Percentiles rank a stretch among this genome's conserved stretches.
Evolutionary conservation across 2,113 vertebrate genomes (phyloP).

Genomic region (Dasyprocta punctata): DNA sequence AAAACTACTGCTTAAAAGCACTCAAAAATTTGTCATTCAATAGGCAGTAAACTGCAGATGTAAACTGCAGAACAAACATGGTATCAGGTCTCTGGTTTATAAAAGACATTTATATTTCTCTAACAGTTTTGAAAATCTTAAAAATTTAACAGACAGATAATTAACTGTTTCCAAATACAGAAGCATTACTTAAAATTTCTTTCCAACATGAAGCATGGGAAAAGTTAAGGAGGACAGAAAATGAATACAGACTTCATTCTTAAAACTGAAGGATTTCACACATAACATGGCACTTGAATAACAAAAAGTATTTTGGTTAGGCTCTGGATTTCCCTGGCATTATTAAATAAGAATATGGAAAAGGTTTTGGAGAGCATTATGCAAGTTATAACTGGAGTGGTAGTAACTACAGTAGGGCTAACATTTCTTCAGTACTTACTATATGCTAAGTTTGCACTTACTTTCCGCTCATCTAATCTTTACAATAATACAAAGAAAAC

Average conservation of each 20-base stretch:
- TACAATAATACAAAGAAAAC: neutral
- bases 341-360: neutral
- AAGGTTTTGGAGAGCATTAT: neutral
- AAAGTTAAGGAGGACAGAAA: neutral
- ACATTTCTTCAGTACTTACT: conserved; percentile 11
- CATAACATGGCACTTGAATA: neutral
- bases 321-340: neutral
- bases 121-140: conserved; percentile 16
- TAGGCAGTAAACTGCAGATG: neutral
- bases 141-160: neutral
- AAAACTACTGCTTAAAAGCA: neutral
- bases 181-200: neutral
- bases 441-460: neutral
- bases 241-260: neutral
- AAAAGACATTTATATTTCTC: neutral
- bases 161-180: neutral
- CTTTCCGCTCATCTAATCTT: conserved; percentile 9
- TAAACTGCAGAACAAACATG: neutral
- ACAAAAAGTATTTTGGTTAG: neutral
- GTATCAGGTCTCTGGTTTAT: neutral
- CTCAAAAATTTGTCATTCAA: neutral
- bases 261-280: neutral
- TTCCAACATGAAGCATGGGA: neutral
- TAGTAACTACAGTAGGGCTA: neutral
- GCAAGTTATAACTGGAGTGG: neutral